Conservation (phyloP, 1,140 invertebrate species). For the Drosophila sp. region DNA sequence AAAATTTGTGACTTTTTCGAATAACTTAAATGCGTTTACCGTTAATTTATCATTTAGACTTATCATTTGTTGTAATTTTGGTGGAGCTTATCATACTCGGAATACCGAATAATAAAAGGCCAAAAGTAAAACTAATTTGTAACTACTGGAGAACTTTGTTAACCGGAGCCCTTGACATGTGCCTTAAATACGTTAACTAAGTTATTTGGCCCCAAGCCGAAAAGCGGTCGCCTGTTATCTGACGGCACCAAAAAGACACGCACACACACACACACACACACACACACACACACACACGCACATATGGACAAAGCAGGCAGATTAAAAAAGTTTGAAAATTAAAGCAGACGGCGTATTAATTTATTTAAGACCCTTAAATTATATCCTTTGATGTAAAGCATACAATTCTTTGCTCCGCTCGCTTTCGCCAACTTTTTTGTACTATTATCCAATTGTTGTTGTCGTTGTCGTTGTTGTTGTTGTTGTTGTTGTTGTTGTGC, state of each 20-base stretch:
- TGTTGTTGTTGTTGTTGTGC: conserved; percentile 47
- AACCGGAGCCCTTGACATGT: conserved; percentile 71
- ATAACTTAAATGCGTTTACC: conserved; percentile 3
- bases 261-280: conserved; percentile 33
- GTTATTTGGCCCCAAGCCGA: conserved; percentile 65
- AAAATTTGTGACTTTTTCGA: conserved; percentile 12
- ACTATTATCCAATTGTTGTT: conserved; percentile 21
- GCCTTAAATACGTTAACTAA: conserved; percentile 67
- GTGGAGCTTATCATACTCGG: conserved; percentile 29
- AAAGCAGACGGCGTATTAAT: conserved; percentile 72
- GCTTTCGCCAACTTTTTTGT: conserved; percentile 27
- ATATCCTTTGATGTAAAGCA: conserved; percentile 81
- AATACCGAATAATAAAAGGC: conserved; percentile 50
- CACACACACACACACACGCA: conserved; percentile 6
- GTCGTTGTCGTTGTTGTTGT: conserved; percentile 12
- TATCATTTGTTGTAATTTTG: conserved; percentile 31
- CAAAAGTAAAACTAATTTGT: conserved; percentile 73
- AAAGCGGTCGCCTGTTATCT: conserved; percentile 63
- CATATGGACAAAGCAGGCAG: conserved; percentile 54
- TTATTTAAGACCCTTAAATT: conserved; percentile 82
- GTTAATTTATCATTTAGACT: conserved; percentile 35
- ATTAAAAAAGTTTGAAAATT: conserved; percentile 82
- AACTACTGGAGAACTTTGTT: conserved; percentile 66
- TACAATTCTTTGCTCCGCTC: conserved; percentile 62
- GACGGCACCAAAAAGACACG: conserved; percentile 27